phyloP scores from a whole-genome alignment of 2,797 vertebrate genomes.

The Allochrocebus solatus region DNA sequence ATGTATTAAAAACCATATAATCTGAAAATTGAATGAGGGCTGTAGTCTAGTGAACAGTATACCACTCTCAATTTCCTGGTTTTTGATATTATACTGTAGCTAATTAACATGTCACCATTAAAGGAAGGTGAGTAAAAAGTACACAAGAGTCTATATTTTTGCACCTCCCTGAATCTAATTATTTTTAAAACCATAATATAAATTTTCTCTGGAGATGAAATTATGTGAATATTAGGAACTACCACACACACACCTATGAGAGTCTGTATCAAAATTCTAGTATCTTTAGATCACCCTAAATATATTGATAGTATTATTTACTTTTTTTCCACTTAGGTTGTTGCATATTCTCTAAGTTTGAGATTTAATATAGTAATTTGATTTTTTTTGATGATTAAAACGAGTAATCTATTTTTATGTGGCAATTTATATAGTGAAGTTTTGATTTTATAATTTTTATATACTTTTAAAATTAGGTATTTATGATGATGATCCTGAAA shows the following conservation, averaged over 20 bases:
- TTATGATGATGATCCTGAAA: conserved; percentile 97
- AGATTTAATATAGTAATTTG: not conserved
- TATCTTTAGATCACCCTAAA: not conserved
- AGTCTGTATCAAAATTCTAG: not conserved
- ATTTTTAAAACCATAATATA: not conserved
- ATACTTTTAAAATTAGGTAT: conserved; percentile 88
- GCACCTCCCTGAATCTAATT: conserved; percentile 19
- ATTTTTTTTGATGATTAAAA: conserved; percentile 42
- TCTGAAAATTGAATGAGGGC: not conserved
- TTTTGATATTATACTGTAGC: not conserved
- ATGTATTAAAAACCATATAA: not conserved
- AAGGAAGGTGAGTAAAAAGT: not conserved
- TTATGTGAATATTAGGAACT: not conserved
- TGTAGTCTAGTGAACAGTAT: not conserved
- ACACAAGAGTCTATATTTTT: not conserved
- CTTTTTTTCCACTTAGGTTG: conserved; percentile 1
- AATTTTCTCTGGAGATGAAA: not conserved
- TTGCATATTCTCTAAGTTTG: conserved; percentile 7
- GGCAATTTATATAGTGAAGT: not conserved
- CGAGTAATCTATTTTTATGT: not conserved
- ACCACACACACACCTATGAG: not conserved
- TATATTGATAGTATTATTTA: not conserved
- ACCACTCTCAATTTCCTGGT: not conserved
- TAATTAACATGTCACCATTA: not conserved
- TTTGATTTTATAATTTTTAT: conserved; percentile 54